A percentile compares a stretch with the other conserved stretches of the same genome.
Evolutionary conservation across 2,113 vertebrate species (phyloP).

Genomic region (Tragelaphus imberbis): DNA sequence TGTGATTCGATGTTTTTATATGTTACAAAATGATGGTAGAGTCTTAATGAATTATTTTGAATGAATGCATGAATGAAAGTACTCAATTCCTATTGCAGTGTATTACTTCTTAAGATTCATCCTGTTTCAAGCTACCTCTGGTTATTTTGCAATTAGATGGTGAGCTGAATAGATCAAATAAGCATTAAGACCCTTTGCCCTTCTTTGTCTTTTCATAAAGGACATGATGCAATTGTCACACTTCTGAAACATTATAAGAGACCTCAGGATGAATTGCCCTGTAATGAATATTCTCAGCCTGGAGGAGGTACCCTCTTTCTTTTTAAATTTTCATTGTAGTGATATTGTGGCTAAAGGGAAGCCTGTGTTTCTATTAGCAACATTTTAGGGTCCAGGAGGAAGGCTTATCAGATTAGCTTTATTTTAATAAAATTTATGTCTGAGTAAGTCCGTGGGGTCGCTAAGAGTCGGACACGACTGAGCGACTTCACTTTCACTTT

Average conservation of each 20-base stretch:
- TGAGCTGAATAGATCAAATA: background rate
- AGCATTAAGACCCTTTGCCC: background rate
- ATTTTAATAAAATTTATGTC: background rate
- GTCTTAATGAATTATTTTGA: background rate
- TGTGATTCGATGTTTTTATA: background rate
- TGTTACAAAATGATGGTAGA: background rate
- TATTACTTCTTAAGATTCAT: background rate
- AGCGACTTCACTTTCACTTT: no score
- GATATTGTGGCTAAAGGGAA: background rate
- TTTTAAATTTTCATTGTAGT: background rate
- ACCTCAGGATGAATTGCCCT: slow-evolving; percentile 91
- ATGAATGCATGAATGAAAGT: background rate
- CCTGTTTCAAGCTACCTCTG: background rate
- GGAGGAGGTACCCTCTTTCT: slow-evolving; percentile 86
- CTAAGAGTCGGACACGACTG: no score
- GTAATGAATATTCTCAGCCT: slow-evolving; percentile 96
- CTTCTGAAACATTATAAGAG: slow-evolving; percentile 95
- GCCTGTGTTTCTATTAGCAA: background rate
- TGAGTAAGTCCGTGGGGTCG: no score
- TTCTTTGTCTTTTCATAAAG: slow-evolving; percentile 72
- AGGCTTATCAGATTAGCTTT: background rate
- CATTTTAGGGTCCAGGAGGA: background rate
- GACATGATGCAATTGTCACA: slow-evolving; percentile 93
- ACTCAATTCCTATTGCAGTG: background rate
- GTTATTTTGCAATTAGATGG: background rate